Conservation (phyloP, 2,888 invertebrate genomes). For the Serrognathus titanus region DNA sequence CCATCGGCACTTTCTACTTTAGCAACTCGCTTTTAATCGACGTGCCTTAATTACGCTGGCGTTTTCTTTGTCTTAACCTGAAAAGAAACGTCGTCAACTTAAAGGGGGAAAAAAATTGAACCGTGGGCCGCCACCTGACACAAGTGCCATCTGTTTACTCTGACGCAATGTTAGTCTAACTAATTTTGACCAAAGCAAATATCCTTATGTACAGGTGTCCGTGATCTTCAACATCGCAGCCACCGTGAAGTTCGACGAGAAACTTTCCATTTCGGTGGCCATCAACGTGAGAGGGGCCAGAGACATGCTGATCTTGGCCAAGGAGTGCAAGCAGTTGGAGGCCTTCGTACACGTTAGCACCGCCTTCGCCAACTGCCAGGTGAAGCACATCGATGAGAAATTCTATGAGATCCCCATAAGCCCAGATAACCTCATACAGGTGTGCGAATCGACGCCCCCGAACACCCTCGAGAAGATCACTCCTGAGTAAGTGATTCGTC, state of each 20-base stretch:
- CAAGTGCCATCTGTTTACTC: no score
- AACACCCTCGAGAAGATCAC: conserved; percentile 41
- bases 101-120: no score
- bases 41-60: no score
- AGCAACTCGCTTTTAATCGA: no score
- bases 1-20: no score
- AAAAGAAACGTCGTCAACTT: no score
- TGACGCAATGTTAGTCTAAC: background rate
- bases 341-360: conserved; percentile 36
- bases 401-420: conserved; percentile 52
- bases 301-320: conserved; percentile 49
- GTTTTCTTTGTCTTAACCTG: no score
- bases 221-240: conserved; percentile 56
- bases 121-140: no score
- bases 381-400: conserved; percentile 32
- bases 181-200: background rate
- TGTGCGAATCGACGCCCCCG: conserved; percentile 41
- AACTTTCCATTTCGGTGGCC: conserved; percentile 48
- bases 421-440: conserved; percentile 46
- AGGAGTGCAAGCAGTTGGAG: conserved; percentile 56
- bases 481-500: conserved; percentile 32
- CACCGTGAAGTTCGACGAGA: conserved; percentile 55
- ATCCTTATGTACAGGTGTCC: conserved; percentile 43
- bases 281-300: conserved; percentile 53
- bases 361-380: conserved; percentile 32